phyloP scores from a whole-genome alignment of 2,113 vertebrate species.

The Penelope pileata region DNA sequence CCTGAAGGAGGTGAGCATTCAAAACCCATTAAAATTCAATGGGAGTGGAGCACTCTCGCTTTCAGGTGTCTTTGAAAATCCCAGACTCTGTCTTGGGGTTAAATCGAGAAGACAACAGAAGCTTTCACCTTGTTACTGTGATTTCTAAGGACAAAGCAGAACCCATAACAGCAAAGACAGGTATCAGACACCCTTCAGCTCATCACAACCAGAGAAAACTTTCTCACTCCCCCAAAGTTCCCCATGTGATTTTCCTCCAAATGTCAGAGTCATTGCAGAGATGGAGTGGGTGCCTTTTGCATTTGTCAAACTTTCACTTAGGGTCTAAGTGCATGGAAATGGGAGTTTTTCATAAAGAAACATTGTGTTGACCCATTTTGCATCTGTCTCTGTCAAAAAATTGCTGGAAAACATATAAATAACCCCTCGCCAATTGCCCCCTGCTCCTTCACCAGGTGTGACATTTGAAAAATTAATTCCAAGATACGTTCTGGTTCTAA shows the following conservation, averaged over 20 bases:
- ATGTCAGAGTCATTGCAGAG: accelerated
- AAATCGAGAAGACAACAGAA: background rate
- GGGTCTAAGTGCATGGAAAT: background rate
- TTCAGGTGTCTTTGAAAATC: background rate
- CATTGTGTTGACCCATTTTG: background rate
- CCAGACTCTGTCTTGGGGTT: background rate
- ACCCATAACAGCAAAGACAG: accelerated
- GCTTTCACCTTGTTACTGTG: background rate
- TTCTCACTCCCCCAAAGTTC: background rate
- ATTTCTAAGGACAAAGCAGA: background rate
- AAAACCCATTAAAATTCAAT: background rate
- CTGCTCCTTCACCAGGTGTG: background rate
- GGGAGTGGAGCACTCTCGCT: accelerated
- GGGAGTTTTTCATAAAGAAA: background rate
- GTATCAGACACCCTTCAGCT: background rate
- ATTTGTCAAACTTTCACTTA: background rate
- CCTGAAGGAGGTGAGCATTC: background rate
- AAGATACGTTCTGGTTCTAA: background rate
- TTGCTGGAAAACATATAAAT: background rate
- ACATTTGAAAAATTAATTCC: conserved; percentile 19
- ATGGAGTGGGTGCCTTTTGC: background rate
- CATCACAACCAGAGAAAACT: background rate
- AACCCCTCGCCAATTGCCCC: background rate
- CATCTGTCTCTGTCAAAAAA: background rate
- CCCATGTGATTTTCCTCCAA: background rate